phyloP scores from a whole-genome alignment of 2,888 invertebrate species.

The Pimpla rufipes region DNA sequence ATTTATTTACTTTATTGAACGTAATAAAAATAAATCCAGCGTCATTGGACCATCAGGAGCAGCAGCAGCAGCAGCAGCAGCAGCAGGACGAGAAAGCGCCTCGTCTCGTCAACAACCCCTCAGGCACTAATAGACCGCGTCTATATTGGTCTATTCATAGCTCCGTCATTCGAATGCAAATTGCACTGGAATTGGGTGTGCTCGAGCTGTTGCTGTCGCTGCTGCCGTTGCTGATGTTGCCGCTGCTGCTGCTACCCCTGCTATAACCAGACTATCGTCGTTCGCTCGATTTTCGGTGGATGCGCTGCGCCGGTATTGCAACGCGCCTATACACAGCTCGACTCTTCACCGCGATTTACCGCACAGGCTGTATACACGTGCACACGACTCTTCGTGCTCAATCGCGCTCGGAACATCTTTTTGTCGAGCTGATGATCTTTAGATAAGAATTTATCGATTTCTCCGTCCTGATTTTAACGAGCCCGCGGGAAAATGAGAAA shows the following conservation, averaged over 20 bases:
- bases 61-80: slow-evolving; percentile 18
- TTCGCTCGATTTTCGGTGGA: slow-evolving; percentile 3
- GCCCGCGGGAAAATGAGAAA: too few species aligned
- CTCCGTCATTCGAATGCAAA: slow-evolving; percentile 72
- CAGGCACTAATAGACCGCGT: slow-evolving; percentile 68
- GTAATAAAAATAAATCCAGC: background rate
- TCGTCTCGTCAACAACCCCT: slow-evolving; percentile 49
- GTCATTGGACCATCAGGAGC: background rate
- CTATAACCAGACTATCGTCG: slow-evolving; percentile 8
- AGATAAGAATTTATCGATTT: background rate
- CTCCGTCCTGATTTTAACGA: background rate
- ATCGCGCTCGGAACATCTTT: background rate
- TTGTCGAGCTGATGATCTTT: background rate
- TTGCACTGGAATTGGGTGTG: slow-evolving; percentile 68
- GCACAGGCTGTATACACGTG: background rate
- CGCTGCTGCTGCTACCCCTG: slow-evolving; percentile 32
- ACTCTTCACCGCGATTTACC: background rate
- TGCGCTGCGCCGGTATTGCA: background rate
- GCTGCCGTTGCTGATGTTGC: slow-evolving; percentile 33
- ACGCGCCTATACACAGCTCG: background rate
- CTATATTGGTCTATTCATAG: slow-evolving; percentile 70
- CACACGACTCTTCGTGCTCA: background rate
- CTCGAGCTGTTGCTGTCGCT: slow-evolving; percentile 50
- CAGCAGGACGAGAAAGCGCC: slow-evolving; percentile 48
- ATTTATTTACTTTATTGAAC: too few species aligned